Base-by-base conservation (phyloP, 2,113 vertebrate genomes). In the Eublepharis macularius region DNA sequence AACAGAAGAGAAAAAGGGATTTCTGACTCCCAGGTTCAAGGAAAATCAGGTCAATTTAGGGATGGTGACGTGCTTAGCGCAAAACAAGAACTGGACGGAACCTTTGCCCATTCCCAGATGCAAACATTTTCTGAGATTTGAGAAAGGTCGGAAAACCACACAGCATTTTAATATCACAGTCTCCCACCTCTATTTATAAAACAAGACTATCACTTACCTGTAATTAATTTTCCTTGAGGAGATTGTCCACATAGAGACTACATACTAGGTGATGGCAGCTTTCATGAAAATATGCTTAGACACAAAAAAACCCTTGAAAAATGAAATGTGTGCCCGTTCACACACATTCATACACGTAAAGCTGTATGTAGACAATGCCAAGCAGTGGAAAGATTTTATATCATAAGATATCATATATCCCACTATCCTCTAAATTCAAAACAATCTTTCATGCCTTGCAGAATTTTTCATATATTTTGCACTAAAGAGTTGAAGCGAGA, bases 1-100 rank as follows among this genome's bases (percentile, higher is more conserved):
- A 97, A 97, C 96, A 97, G 96, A 97, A 97, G 95, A 97, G 84
- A 96, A 97, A 97, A 97, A 97, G 96, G 96, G 96, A 96, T 97
- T 97, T 97, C 96, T 97, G 96, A 97, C 95, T 97, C 96, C 96
- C 96, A 95, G 84, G 95, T 97, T 96, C 96, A 95, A 96, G 96
- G 94, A 96, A 89, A 97, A 96, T 89, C 93, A 97, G 94, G 92
- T 96, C 94, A 97, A 14, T 93, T 96, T 95, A 96, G 95, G 95
- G 93, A 94, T 96, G 82, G 93, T 91, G 90, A 95, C 91, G 87
- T 96, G 94, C 90, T 95, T 84, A 91, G 91, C 91, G 93, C 91
- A 95, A 94, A 96, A 85, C 88, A 95, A 94, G 94, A 96, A 94
- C 91, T 94, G 93, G 94, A 10, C 85, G 90, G 93, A 96, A 95